Base-by-base conservation (phyloP, 2,113 vertebrate genomes). In the Scytalopus superciliaris region DNA sequence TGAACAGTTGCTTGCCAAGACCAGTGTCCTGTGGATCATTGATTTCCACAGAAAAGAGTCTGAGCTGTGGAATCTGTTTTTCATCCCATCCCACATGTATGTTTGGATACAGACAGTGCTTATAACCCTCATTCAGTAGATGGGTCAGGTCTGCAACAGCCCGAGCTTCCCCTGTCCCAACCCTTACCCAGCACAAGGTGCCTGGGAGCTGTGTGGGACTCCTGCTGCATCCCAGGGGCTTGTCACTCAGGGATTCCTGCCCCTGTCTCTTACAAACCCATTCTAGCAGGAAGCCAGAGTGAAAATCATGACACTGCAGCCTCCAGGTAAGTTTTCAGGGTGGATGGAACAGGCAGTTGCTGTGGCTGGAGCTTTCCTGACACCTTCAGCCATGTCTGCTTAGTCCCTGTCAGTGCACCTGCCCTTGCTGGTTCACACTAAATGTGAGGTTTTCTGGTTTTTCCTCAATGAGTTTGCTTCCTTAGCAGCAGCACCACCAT, bases 251-350 rank as follows among this genome's bases (percentile, higher is more conserved):
- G 78, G 82, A 19, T 90, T 73, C 42, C 30, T 24, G 30, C 62
- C 59, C 74, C 39, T 67, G 30, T 44, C 63, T 88, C 66, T 82
- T 56, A 78, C n/a, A 75, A 81, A 78, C 69, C 39, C 72, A 17
- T 67, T 75, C 49, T 82, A 69, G 14, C 50, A 37, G 63, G 64
- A 95, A 84, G 31, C 35, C 79, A 56, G 82, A 72, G 60, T 42
- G 60, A 60, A 92, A 86, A 23, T 33, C 31, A 6, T 37, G 74
- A 64, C 19, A 11, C 19, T 88, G 72, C 78, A 67, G 25, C n/a
- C 44, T 84, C 52, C 88, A 94, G 96, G 92, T 96, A 90, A 95
- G 94, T 93, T 52, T 80, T 57, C 67, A 67, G 73, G 52, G 23
- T 70, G 50, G 27, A 30, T 80, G 47, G 42, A 83, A 35, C 11